Evolutionary conservation across 2,113 vertebrate genomes (phyloP), one percentile per base, ranked within the genome.

Genomic region (Neoarius graeffei): DNA sequence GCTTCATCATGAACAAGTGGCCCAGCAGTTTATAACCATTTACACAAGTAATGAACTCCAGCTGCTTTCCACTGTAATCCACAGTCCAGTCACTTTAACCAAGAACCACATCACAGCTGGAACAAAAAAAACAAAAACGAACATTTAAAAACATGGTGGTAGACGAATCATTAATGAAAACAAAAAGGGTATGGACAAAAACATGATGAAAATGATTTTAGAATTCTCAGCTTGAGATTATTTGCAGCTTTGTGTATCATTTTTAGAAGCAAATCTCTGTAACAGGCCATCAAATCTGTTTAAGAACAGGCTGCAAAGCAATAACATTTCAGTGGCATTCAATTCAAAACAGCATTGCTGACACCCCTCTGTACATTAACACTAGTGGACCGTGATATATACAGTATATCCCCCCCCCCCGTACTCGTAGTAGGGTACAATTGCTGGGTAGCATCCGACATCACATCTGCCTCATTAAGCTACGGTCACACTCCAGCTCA

Each of bases 41-140:
- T 73, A 57, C 25, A 59, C 67, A 35, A 25, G 19, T 11, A 20
- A 9, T 19, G 42, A 57, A 19, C n/a, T 85, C 52, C 52, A 57
- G 50, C 69, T 85, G 69, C 83, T 57, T 85, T 56, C n/a, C 83
- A 52, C n/a, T 14, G 17, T 23, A 10, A 85, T 30, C 69, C 30
- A 25, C 69, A 60, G 30, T 48, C 54, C 30, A 60, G 20, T 7
- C 69, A 74, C 56, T 48, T 19, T n/a, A 23, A 25, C 84, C 17
- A 60, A 15, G 35, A 62, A 30, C 66, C 64, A 69, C 64, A 56
- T 50, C 54, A 50, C 50, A 84, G 23, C 7, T 20, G 59, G 48
- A 48, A 60, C 60, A n/a, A 85, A 35, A 59, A 76, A 81, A n/a
- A n/a, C n/a, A n/a, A n/a, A n/a, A n/a, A n/a, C n/a, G 3, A 19